Evolutionary conservation across 1,140 invertebrate genomes (phyloP).

Genomic region (Samia ricini): DNA sequence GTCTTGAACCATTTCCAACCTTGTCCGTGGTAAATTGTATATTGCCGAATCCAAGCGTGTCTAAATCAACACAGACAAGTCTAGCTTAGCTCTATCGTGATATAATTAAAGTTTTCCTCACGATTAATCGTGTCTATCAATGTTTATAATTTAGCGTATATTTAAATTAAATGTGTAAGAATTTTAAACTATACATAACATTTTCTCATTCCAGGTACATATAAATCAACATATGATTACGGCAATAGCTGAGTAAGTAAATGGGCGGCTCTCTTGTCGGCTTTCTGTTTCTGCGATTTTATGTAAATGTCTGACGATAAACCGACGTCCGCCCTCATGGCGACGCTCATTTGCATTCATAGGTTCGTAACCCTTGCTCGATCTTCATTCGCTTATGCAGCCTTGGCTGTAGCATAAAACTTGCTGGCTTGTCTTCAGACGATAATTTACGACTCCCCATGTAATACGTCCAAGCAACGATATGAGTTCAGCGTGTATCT

Average conservation of each 20-base stretch:
- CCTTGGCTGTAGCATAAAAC: conserved; percentile 56
- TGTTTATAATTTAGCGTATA: no score
- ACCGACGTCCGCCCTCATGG: conserved; percentile 51
- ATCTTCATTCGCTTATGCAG: conserved; percentile 48
- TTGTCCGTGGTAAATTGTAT: no score
- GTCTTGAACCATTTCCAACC: no score
- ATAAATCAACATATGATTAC: conserved; percentile 35
- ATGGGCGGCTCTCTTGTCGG: conserved; percentile 44
- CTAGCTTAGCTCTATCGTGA: no score
- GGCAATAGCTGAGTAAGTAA: conserved; percentile 40
- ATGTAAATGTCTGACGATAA: conserved; percentile 69
- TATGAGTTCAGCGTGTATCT: conserved; percentile 62
- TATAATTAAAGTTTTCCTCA: no score
- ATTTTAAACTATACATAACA: neutral
- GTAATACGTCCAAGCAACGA: conserved; percentile 65
- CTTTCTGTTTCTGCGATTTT: conserved; percentile 55
- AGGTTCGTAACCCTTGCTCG: conserved; percentile 72
- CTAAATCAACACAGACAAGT: no score
- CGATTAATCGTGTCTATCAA: no score
- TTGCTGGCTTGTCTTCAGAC: conserved; percentile 60
- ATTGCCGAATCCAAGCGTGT: no score
- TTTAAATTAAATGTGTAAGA: no score
- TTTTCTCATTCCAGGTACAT: conserved; percentile 16
- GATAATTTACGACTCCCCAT: conserved; percentile 71
- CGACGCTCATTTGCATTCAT: conserved; percentile 75